These are phyloP conservation scores for Erannis defoliaria DNA, from an alignment of 2,888 invertebrate species.

Conservation along the genomic window DNA sequence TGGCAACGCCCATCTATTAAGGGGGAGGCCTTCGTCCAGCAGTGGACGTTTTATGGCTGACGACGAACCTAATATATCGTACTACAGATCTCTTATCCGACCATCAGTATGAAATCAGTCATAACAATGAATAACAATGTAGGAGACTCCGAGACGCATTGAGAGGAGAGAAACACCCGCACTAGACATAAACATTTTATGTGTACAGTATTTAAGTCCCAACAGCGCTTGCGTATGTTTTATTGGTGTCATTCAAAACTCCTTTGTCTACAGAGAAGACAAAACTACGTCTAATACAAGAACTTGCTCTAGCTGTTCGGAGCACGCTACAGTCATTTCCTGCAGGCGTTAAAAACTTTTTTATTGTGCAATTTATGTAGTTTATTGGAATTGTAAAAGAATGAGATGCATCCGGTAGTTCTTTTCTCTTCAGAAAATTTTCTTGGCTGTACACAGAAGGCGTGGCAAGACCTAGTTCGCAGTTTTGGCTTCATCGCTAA, in stretches of 20 bases:
- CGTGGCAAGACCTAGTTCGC: slow-evolving; percentile 3
- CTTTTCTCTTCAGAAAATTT: slow-evolving; percentile 31
- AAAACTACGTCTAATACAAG: slow-evolving; percentile 42
- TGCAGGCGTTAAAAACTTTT: slow-evolving; percentile 55
- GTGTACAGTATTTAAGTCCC: slow-evolving; percentile 38
- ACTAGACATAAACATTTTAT: slow-evolving; percentile 42
- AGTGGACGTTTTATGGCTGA: no score
- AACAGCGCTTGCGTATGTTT: slow-evolving; percentile 41
- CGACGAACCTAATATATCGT: background rate
- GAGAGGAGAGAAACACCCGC: slow-evolving; percentile 26
- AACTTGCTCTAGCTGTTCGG: slow-evolving; percentile 41
- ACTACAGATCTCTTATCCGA: background rate
- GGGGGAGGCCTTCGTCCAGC: no score
- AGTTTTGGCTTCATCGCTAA: background rate
- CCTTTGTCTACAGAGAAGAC: slow-evolving; percentile 44
- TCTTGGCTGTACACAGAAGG: slow-evolving; percentile 25
- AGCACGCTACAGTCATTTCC: slow-evolving; percentile 51
- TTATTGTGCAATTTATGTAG: slow-evolving; percentile 47
- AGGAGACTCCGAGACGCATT: background rate
- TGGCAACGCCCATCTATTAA: no score
- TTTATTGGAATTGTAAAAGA: slow-evolving; percentile 37
- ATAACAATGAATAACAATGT: slow-evolving; percentile 17
- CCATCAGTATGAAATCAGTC: slow-evolving; percentile 2
- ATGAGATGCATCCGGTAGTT: slow-evolving; percentile 40
- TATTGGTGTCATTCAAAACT: slow-evolving; percentile 40